A percentile compares a stretch with the other conserved stretches of the same genome.
Conservation (phyloP, 2,888 invertebrate species). For the Sussaba pulchella region DNA sequence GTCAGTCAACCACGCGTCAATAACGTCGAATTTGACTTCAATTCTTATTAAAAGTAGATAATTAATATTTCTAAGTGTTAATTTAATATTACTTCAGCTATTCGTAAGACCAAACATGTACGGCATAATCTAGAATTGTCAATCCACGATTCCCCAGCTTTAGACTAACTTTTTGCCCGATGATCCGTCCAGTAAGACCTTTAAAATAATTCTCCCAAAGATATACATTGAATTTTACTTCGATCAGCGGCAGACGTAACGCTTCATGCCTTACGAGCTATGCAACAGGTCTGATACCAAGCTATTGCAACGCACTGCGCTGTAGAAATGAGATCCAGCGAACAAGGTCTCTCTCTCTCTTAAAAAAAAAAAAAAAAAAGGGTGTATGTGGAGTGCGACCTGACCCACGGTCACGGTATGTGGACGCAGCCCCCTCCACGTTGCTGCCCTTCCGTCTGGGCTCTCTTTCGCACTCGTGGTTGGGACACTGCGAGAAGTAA, state of each 20-base stretch:
- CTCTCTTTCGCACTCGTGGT: conserved; percentile 60
- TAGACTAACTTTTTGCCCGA: no score
- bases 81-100: no score
- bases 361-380: conserved; percentile 64
- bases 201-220: not conserved
- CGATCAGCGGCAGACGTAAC: not conserved
- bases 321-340: conserved; percentile 33
- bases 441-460: conserved; percentile 54
- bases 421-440: conserved; percentile 65
- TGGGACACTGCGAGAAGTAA: conserved; percentile 63
- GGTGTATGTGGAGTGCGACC: conserved; percentile 64
- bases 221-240: not conserved
- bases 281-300: conserved; percentile 19
- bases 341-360: conserved; percentile 15
- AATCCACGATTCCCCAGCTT: no score
- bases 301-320: conserved; percentile 19
- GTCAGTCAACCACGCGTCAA: no score
- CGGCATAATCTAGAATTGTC: no score
- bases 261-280: conserved; percentile 20
- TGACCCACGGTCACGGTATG: conserved; percentile 75
- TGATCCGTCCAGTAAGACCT: no score
- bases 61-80: no score
- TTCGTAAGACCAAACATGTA: no score
- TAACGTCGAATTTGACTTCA: no score
- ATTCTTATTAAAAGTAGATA: no score